These are phyloP conservation scores for Bubo bubo DNA, from an alignment of 2,113 vertebrate genomes.

Conservation along the genomic window DNA sequence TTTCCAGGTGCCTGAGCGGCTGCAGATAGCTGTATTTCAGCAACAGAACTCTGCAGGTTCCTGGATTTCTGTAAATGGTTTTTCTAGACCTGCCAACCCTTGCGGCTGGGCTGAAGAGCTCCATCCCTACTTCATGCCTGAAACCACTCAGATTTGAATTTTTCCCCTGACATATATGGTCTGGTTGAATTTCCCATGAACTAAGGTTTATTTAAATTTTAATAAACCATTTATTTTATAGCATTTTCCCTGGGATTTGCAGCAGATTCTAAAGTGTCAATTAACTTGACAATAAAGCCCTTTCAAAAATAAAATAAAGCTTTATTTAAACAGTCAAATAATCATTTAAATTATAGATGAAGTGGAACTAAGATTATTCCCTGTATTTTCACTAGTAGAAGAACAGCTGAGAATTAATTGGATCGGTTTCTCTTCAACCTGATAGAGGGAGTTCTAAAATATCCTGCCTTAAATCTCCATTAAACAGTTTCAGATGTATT, in stretches of 20 bases:
- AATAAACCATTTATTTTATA: slow-evolving; percentile 48
- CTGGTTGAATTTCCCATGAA: background rate
- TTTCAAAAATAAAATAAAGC: slow-evolving; percentile 48
- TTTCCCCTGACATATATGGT: background rate
- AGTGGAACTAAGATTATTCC: slow-evolving; percentile 30
- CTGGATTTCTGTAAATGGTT: background rate
- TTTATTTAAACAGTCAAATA: slow-evolving; percentile 56
- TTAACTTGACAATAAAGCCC: slow-evolving; percentile 40
- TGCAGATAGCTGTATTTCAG: background rate
- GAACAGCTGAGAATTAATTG: slow-evolving; percentile 43
- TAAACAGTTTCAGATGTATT: slow-evolving; percentile 33
- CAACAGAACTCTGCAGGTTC: background rate
- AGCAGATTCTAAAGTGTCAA: slow-evolving; percentile 34
- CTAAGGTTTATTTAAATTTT: slow-evolving; percentile 2
- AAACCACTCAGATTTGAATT: background rate
- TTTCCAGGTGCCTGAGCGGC: background rate
- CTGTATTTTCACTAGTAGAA: background rate
- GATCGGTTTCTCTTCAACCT: slow-evolving; percentile 6
- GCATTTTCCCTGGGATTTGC: background rate
- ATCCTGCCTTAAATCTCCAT: slow-evolving; percentile 26
- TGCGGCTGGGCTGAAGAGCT: background rate
- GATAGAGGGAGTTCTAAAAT: slow-evolving; percentile 14
- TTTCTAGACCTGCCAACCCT: background rate
- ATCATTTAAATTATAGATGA: slow-evolving; percentile 62
- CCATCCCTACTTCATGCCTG: background rate